Conservation (phyloP, 2,888 invertebrate species). For the Artemia sp. region DNA sequence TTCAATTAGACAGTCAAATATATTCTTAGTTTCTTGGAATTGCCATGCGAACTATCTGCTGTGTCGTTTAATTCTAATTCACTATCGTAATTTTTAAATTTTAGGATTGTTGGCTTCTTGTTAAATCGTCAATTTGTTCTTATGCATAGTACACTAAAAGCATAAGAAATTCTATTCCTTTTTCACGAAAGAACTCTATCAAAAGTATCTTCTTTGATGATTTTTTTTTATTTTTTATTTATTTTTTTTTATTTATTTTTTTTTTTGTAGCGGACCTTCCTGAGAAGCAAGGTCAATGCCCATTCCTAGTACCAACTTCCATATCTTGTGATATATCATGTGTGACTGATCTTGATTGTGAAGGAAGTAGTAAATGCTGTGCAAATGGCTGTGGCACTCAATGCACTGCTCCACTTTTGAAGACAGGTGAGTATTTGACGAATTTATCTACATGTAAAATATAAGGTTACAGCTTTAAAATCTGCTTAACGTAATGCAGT, state of each 20-base stretch:
- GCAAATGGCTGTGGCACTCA: conserved; percentile 73
- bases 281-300: conserved; percentile 49
- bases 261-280: conserved; percentile 12
- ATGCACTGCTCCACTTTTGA: conserved; percentile 52
- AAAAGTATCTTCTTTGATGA: neutral
- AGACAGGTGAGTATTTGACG: conserved; percentile 36
- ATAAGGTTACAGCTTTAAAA: too few relatives aligned
- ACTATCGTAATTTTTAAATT: neutral
- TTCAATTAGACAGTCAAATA: too few relatives aligned
- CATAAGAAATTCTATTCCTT: too few relatives aligned
- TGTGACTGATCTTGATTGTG: conserved; percentile 55
- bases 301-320: conserved; percentile 53
- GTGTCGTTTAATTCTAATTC: neutral
- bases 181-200: too few relatives aligned
- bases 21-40: too few relatives aligned
- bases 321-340: conserved; percentile 58
- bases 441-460: too few relatives aligned
- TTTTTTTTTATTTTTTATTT: conserved; percentile 16
- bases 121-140: neutral
- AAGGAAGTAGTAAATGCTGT: conserved; percentile 52
- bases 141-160: too few relatives aligned
- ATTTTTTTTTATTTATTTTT: conserved; percentile 15
- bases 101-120: conserved; percentile 7
- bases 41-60: too few relatives aligned
- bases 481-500: too few relatives aligned